Evolutionary conservation across 2,888 invertebrate species (phyloP).

Genomic region (Pseudococcus viburni): DNA sequence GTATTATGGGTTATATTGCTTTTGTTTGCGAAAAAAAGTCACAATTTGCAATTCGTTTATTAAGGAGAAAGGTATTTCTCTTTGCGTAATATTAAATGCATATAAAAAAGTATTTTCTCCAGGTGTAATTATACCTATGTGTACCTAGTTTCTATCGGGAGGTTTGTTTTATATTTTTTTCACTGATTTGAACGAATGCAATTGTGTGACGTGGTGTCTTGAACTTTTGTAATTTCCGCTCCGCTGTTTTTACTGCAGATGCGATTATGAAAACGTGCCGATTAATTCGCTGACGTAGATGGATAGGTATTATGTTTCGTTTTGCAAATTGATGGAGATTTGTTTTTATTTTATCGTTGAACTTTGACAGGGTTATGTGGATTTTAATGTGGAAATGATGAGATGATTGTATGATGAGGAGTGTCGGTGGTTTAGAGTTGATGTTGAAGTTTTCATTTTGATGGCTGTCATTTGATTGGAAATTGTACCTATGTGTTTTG

Average conservation of each 20-base stretch:
- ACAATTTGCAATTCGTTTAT: conserved; percentile 32
- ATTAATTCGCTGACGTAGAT: conserved; percentile 5
- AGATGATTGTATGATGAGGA: background rate
- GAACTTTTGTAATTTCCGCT: background rate
- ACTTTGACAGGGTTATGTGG: background rate
- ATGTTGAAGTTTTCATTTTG: no score
- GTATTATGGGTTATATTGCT: background rate
- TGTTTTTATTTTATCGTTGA: background rate
- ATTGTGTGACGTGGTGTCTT: background rate
- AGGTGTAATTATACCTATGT: background rate
- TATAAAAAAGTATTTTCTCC: conserved; percentile 6
- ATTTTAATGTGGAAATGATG: background rate
- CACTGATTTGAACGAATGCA: conserved; percentile 8
- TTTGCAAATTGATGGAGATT: background rate
- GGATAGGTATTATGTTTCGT: background rate
- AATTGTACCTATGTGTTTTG: no score
- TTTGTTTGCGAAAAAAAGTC: conserved; percentile 44
- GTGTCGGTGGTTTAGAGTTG: background rate
- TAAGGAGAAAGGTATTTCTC: conserved; percentile 27
- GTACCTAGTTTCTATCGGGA: background rate
- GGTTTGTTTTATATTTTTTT: background rate
- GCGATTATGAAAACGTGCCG: conserved; percentile 32
- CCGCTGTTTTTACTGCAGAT: background rate
- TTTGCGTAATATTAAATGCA: background rate
- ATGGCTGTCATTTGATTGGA: no score